Conservation (phyloP, 2,888 invertebrate genomes). For the Drosophila tanythrix region DNA sequence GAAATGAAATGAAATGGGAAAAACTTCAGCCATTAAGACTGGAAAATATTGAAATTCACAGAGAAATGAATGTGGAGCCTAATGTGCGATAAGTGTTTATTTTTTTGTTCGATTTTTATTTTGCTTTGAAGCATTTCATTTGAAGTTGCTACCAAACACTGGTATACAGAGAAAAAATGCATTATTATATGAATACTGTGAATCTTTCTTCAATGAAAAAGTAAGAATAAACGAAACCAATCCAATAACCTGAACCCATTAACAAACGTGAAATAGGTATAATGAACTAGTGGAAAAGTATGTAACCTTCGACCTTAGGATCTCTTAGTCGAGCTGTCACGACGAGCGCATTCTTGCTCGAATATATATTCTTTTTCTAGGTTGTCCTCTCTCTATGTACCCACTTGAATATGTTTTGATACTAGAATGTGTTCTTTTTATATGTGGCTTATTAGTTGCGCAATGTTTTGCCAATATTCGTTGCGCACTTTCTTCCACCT, state of each 20-base stretch:
- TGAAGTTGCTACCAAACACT: conserved; percentile 40
- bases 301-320: background rate
- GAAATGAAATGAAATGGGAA: conserved; percentile 54
- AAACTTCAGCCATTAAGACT: conserved; percentile 53
- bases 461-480: conserved; percentile 48
- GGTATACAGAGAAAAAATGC: background rate
- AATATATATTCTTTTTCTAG: background rate
- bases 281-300: background rate
- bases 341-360: background rate
- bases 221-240: background rate
- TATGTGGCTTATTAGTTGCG: conserved; percentile 51
- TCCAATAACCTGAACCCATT: too few species aligned
- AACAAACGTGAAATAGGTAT: too few species aligned
- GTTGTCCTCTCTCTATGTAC: background rate
- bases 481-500: conserved; percentile 67
- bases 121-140: conserved; percentile 33
- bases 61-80: background rate
- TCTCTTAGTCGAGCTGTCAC: background rate
- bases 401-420: background rate
- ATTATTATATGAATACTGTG: background rate
- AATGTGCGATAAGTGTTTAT: conserved; percentile 26
- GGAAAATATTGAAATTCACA: conserved; percentile 17
- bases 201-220: background rate
- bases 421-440: conserved; percentile 13
- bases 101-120: conserved; percentile 13